Base-by-base conservation (phyloP, 92 coral and sea anemone species). In the Bergia puertoricense region DNA sequence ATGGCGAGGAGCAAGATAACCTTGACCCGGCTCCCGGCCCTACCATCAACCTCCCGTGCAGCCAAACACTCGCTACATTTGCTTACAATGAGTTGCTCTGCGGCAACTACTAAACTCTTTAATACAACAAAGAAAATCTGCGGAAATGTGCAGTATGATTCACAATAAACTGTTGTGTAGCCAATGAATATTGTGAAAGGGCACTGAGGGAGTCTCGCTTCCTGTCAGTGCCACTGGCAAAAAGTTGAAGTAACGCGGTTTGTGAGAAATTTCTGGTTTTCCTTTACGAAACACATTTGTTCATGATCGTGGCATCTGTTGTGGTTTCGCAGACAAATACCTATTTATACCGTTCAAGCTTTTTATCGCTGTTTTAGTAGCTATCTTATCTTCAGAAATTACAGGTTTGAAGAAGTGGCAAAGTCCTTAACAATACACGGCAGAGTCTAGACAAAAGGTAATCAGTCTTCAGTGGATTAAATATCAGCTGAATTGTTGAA, bases 111-210 rank as follows among this genome's bases (percentile, higher is more conserved):
- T 37, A 48, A 46, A 36, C 87, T 84, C 87, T 84, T 84, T 71
- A 84, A 84, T 69, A 45, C 87, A 84, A 84, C 87, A 84, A 84
- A 71, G 87, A 69, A 68, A 71, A 67, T 45, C 62, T n/a, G 41
- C 87, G 87, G 79, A 84, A 84, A 84, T 84, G 45, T 83, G 79
- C 5, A 23, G 87, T 36, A 84, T 3, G 44, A 84, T 13, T 69
- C 78, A 84, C 79, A 84, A 84, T 84, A 84, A 84, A 45, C 79
- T 44, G 66, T 84, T 84, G 79, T 71, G 87, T 45, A 74, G 78
- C 87, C 77, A 84, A 37, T 22, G 42, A 57, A 66, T 84, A 74
- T 48, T 74, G 9, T 18, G 11, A 23, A 84, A 69, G 43, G 57
- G 73, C 74, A 66, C 45, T 69, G 79, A 84, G 59, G 46, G 87